These are phyloP conservation scores for Paratilapia polleni DNA, from an alignment of 2,113 vertebrate genomes.

Conservation along the genomic window DNA sequence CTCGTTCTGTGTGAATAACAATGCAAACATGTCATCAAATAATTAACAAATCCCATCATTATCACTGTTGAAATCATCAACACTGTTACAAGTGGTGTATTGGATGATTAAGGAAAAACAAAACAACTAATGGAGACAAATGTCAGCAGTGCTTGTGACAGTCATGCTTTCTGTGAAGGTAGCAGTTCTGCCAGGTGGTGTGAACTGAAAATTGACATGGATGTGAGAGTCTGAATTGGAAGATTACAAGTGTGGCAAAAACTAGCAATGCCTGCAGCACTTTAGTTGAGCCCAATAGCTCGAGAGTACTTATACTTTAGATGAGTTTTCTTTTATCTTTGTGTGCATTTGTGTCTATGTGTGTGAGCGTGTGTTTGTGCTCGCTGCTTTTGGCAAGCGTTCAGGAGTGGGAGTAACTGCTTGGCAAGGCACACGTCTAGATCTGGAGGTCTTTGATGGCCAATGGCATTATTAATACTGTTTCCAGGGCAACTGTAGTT, in stretches of 20 bases:
- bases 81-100: constrained; percentile 46
- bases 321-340: constrained; percentile 44
- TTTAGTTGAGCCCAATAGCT: constrained; percentile 33
- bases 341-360: constrained; percentile 6
- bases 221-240: constrained; percentile 5
- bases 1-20: constrained; percentile 68
- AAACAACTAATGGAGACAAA: neutral
- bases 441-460: constrained; percentile 64
- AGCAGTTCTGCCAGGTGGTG: neutral
- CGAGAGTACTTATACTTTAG: constrained; percentile 46
- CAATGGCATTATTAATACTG: constrained; percentile 68
- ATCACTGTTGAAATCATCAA: constrained; percentile 49
- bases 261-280: constrained; percentile 21
- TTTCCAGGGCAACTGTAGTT: constrained; percentile 68
- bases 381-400: constrained; percentile 59
- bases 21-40: constrained; percentile 57
- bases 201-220: neutral
- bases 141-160: constrained; percentile 16
- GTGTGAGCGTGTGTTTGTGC: constrained; percentile 27
- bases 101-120: constrained; percentile 3
- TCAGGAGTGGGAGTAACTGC: constrained; percentile 65
- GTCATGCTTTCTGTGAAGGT: neutral
- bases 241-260: constrained; percentile 15
- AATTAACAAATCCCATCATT: constrained; percentile 19
- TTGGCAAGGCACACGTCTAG: constrained; percentile 74